Evolutionary conservation across 2,888 invertebrate genomes (phyloP), one percentile per base, ranked within the genome.

Genomic region (Galeruca laticollis): DNA sequence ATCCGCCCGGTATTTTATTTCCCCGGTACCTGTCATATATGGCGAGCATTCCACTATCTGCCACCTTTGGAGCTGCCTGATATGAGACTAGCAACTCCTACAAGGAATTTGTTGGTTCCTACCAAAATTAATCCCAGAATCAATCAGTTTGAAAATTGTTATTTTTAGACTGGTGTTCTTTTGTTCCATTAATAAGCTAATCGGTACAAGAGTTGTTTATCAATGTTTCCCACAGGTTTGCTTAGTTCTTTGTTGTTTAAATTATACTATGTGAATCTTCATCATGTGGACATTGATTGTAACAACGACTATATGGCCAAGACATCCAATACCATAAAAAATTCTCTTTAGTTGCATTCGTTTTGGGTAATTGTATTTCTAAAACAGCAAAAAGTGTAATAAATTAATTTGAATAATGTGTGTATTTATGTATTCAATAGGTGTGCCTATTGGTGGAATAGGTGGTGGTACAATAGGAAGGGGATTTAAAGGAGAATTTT

Each of bases 401-500:
- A 52, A 52, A 20, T n/a, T 31, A 33, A 15, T 62, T 35, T 37
- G 6, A 1, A 15, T n/a, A 62, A 26, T 26, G 6, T 26, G 26
- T 2, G 10, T 35, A 33, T 43, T 47, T 33, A 13, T 59, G 5
- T 35, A 51, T 52, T 35, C 37, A 21, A 31, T 78, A 95, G 95
- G 95, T 69, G 94, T 93, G 33, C 95, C 95, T 2, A 87, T 94
- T 75, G 95, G 95, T 68, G 94, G 94, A 56, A 91, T 95, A 73
- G 95, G 95, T 2, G 88, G 90, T 74, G 93, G 93, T 0, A 91
- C 94, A 0, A 97, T 98, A 79, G 97, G 97, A 2, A 89, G 97
- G 64, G 97, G 97, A 4, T 98, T 91, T 85, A 91, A 92, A 80
- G 98, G 98, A 18, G 96, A 97, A 86, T 98, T 98, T 86, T 96